phyloP scores from a whole-genome alignment of 2,797 vertebrate species.

The Cossypha caffra region DNA sequence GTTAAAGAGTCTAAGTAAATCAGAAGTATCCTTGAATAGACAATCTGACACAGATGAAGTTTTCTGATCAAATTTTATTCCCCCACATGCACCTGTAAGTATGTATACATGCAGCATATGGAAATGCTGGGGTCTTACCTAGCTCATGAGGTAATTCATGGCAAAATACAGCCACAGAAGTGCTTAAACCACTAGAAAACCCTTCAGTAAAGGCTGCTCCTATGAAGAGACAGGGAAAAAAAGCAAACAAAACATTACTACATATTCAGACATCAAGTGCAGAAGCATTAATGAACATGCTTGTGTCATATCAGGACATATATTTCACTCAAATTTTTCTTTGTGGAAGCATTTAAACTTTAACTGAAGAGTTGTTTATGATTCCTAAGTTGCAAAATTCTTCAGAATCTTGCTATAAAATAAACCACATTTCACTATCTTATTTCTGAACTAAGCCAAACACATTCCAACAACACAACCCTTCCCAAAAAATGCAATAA shows the following conservation, averaged over 20 bases:
- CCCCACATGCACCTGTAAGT: neutral
- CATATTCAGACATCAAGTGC: neutral
- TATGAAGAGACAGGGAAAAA: conserved; percentile 55
- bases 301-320: neutral
- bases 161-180: conserved; percentile 97
- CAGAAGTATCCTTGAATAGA: neutral
- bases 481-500: neutral
- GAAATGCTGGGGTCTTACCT: conserved; percentile 80
- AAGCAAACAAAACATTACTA: neutral
- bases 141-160: conserved; percentile 96
- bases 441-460: neutral
- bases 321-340: neutral
- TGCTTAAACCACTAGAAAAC: conserved; percentile 94
- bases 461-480: neutral
- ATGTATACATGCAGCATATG: neutral
- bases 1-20: neutral
- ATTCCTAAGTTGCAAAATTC: neutral
- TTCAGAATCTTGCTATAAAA: neutral
- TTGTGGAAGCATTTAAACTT: neutral
- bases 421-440: neutral
- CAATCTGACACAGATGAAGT: neutral
- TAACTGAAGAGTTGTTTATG: neutral
- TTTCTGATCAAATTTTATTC: neutral
- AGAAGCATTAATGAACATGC: neutral
- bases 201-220: conserved; percentile 95